Evolutionary conservation across 2,888 invertebrate genomes (phyloP), one percentile per base, ranked within the genome.

Genomic region (Parthenolecanium corni): DNA sequence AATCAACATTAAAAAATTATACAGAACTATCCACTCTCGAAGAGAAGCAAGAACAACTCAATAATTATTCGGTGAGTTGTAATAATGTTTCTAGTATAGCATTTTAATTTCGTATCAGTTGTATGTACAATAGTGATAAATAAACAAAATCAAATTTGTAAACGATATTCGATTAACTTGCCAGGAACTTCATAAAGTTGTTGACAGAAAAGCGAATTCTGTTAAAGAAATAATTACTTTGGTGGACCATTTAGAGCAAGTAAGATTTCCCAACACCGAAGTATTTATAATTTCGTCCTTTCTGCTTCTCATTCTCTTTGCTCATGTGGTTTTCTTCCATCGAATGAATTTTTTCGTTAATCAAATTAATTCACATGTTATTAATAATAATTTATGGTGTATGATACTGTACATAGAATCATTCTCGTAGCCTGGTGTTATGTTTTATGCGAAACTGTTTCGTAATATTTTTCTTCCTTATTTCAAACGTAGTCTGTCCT

Each of bases 31-130:
- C 89, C 49, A 87, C 89, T 0, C 76, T 91, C 25, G 89, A 92
- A 68, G 93, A 94, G 71, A 95, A 95, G 73, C 81, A 87, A 68
- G 89, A 90, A 67, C 93, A 93, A 73, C 79, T 90, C 40, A 86
- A 86, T 71, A 88, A 86, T 75, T 94, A 91, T 74, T 90, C 91
- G 84, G 90, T 89, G 77, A 42, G 25, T 64, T 47, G 23, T n/a
- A 40, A 31, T 6, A 31, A 31, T 31, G 31, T 31, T 31, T 6
- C 31, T 31, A 31, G 31, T 31, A 31, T 4, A 31, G 31, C 9
- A 31, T 31, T 31, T n/a, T n/a, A n/a, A n/a, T n/a, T n/a, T n/a
- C n/a, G n/a, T n/a, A n/a, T n/a, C n/a, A n/a, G n/a, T n/a, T n/a
- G n/a, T n/a, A n/a, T n/a, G 31, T 31, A 31, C 31, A 31, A 6